phyloP scores from a whole-genome alignment of 2,888 invertebrate genomes.

The Tubulanus polymorphus region DNA sequence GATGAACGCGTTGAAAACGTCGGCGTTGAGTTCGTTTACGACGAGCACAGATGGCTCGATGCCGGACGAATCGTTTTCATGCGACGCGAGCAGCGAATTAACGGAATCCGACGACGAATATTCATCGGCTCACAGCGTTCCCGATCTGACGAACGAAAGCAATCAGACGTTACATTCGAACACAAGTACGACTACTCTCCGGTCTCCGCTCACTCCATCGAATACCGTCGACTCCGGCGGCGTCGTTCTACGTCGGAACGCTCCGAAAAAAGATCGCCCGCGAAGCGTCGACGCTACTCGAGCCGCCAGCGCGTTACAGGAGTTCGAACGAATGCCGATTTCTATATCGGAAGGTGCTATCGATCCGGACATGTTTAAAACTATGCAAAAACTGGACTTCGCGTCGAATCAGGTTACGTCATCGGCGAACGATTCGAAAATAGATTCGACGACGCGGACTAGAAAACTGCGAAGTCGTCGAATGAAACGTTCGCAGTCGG shows the following conservation, averaged over 20 bases:
- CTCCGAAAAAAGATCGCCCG: conserved; percentile 59
- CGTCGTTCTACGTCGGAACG: neutral
- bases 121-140: neutral
- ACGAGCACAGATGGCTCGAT: neutral
- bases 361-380: neutral
- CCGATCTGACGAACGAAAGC: neutral
- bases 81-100: conserved; percentile 34
- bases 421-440: neutral
- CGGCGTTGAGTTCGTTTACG: neutral
- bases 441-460: neutral
- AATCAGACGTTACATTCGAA: neutral
- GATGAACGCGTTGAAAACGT: neutral
- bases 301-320: conserved; percentile 61
- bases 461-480: neutral
- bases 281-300: conserved; percentile 87
- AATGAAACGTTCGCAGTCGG: neutral
- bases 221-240: neutral
- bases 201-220: too few species aligned
- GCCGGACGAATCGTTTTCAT: conserved; percentile 7
- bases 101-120: neutral
- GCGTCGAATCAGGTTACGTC: neutral
- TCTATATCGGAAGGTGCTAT: conserved; percentile 87
- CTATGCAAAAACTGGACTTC: neutral
- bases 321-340: conserved; percentile 60
- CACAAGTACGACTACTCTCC: neutral